Percentiles rank a stretch among this genome's conserved stretches.
These are phyloP conservation scores for Sarcophaga subvicina DNA, from an alignment of 2,888 invertebrate species.

Conservation along the genomic window DNA sequence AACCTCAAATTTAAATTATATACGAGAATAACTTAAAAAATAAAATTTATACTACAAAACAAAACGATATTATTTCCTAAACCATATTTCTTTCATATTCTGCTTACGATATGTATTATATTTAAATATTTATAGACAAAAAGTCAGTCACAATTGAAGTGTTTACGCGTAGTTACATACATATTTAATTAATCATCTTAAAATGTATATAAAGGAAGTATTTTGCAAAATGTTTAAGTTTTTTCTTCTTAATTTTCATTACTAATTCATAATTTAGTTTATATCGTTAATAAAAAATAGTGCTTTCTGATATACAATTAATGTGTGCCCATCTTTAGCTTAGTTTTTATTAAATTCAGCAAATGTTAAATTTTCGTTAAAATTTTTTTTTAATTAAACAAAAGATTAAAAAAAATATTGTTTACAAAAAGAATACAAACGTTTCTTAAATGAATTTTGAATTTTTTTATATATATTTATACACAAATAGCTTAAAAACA, in stretches of 20 bases:
- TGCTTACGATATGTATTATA: conserved; percentile 25
- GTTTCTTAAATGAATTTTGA: conserved; percentile 53
- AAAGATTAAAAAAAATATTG: not conserved
- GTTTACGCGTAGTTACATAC: conserved; percentile 45
- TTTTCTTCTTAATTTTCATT: conserved; percentile 23
- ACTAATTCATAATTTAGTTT: conserved; percentile 38
- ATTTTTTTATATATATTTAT: conserved; percentile 51
- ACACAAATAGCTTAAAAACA: conserved; percentile 50
- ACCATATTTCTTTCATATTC: conserved; percentile 23
- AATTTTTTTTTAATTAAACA: too few species aligned
- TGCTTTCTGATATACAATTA: conserved; percentile 31
- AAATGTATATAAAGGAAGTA: conserved; percentile 46
- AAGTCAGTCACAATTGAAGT: conserved; percentile 55
- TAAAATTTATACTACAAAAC: conserved; percentile 12
- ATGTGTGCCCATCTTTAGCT: conserved; percentile 42
- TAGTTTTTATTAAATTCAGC: conserved; percentile 37
- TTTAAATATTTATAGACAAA: conserved; percentile 34
- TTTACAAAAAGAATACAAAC: conserved; percentile 5
- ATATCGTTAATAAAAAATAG: conserved; percentile 32
- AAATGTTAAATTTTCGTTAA: conserved; percentile 43
- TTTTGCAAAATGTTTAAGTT: conserved; percentile 18
- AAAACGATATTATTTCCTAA: conserved; percentile 40
- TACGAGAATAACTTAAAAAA: not conserved
- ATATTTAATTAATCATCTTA: conserved; percentile 24
- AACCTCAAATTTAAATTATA: conserved; percentile 25